Evolutionary conservation across 2,113 vertebrate genomes (phyloP), one percentile per base, ranked within the genome.

Genomic region (Anoplopoma fimbria): DNA sequence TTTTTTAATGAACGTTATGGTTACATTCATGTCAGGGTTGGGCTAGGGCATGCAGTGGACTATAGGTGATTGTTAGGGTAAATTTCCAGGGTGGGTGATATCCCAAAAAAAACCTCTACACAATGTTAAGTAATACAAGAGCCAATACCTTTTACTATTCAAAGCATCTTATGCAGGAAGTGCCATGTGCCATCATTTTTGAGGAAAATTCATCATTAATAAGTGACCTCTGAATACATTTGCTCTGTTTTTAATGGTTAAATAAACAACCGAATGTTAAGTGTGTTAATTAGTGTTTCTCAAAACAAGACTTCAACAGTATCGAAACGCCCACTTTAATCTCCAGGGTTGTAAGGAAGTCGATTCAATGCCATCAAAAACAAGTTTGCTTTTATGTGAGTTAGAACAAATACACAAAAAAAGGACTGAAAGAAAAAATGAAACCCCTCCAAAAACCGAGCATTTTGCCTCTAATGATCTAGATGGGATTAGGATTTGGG

Each of bases 401-500:
- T n/a, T n/a, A 36, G 45, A 34, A 10, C 21, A 49, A 68, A 57
- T 15, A 15, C 1, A 19, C 33, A 60, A 68, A 23, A 55, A 45
- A 6, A n/a, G 6, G 7, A 13, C 2, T 45, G 63, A 14, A 61
- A n/a, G 14, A 27, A 36, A 25, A 8, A 31, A 5, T 21, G 10
- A 60, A 74, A 23, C 10, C 4, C 4, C 36, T 36, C 34, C 0
- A 8, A 62, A 55, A 36, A 25, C 3, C 4, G 19, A 14, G 17
- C 1, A 27, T 25, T 67, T 61, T 47, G 36, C 33, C 7, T 23
- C 19, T 13, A 29, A 61, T 6, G 21, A 17, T 38, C 64, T 33
- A 6, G 45, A 10, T 42, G 47, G 65, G 36, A 76, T 47, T 61
- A 68, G 36, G 72, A 57, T 79, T 79, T 58, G 13, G 23, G 14